phyloP scores from a whole-genome alignment of 2,797 vertebrate species.

The Euphonia xanthogaster region DNA sequence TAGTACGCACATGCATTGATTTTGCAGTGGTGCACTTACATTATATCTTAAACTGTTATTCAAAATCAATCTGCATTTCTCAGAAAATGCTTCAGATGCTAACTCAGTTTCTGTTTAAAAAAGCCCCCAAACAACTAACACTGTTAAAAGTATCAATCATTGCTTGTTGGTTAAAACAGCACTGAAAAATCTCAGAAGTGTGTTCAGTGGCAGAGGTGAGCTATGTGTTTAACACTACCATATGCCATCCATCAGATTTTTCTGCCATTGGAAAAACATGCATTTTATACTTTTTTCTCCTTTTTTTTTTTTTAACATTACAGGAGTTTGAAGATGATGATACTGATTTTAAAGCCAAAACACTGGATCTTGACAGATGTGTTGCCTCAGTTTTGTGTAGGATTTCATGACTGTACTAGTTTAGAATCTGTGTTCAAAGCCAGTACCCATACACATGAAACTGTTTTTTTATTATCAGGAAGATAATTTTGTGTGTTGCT shows the following conservation, averaged over 20 bases:
- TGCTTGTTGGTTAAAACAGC: not conserved
- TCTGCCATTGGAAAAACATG: not conserved
- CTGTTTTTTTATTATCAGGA: not conserved
- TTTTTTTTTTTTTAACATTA: not conserved
- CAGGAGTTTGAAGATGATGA: slow-evolving; percentile 82
- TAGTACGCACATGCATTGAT: not conserved
- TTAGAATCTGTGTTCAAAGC: slow-evolving; percentile 85
- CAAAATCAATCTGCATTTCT: not conserved
- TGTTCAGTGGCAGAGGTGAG: not conserved
- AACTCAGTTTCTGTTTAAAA: not conserved
- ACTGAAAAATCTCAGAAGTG: not conserved
- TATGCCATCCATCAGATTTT: not conserved
- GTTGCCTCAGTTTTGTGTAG: slow-evolving; percentile 79
- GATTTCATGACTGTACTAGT: slow-evolving; percentile 80
- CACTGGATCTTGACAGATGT: slow-evolving; percentile 74
- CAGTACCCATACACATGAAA: not conserved
- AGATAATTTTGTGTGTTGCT: not conserved
- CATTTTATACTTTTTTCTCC: not conserved
- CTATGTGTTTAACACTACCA: not conserved
- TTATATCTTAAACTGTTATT: not conserved
- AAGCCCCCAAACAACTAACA: not conserved
- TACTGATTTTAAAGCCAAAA: slow-evolving; percentile 76
- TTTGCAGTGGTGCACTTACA: not conserved
- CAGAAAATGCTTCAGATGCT: not conserved
- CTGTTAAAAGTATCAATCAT: not conserved